phyloP scores from a whole-genome alignment of 2,113 vertebrate genomes.

The Dicentrarchus labrax region DNA sequence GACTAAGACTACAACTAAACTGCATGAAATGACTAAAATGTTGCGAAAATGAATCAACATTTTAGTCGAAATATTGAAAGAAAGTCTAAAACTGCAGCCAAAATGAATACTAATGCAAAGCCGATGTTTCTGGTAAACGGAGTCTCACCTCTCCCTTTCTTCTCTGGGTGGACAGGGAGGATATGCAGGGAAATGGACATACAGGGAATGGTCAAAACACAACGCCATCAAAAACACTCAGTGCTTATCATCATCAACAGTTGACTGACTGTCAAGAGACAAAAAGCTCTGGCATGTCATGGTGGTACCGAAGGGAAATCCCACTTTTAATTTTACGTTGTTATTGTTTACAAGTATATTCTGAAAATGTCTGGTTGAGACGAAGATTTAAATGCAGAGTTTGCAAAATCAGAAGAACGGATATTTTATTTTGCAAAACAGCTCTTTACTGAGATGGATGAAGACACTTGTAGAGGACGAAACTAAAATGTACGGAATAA shows the following conservation, averaged over 20 bases:
- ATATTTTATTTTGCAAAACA: neutral
- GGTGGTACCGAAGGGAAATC: neutral
- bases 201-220: conserved; percentile 79
- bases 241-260: neutral
- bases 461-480: neutral
- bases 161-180: conserved; percentile 70
- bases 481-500: neutral
- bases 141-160: conserved; percentile 80
- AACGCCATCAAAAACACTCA: conserved; percentile 60
- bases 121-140: conserved; percentile 54
- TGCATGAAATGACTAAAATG: conserved; percentile 72
- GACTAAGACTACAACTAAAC: neutral
- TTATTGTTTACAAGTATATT: neutral
- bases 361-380: neutral
- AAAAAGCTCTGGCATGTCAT: neutral
- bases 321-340: neutral
- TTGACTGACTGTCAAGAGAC: neutral
- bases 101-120: conserved; percentile 72
- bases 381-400: neutral
- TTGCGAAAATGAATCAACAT: conserved; percentile 40
- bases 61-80: conserved; percentile 62
- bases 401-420: neutral
- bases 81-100: conserved; percentile 66
- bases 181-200: conserved; percentile 63
- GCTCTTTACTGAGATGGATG: neutral